phyloP scores from a whole-genome alignment of 2,797 vertebrate genomes.

The Lepidocolaptes lacrymiger region DNA sequence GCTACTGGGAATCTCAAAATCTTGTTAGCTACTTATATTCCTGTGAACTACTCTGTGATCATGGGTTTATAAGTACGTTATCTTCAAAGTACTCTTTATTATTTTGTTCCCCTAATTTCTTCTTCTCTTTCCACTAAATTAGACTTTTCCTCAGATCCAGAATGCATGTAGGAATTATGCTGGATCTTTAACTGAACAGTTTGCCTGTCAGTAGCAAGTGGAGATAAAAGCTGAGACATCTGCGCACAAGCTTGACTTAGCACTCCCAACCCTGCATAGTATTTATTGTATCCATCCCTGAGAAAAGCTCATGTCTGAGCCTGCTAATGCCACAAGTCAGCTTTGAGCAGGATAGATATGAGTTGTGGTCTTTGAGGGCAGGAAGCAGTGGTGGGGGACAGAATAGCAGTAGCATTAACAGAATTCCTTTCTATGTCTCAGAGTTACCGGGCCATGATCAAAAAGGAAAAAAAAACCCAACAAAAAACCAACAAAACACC shows the following conservation, averaged over 20 bases:
- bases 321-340: background rate
- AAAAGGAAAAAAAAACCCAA: background rate
- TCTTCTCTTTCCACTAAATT: background rate
- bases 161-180: background rate
- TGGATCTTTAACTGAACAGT: background rate
- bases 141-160: background rate
- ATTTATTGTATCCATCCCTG: background rate
- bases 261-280: background rate
- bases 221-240: background rate
- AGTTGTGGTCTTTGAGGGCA: background rate
- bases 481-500: too few relatives aligned
- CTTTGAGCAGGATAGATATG: background rate
- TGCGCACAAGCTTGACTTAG: background rate
- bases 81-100: background rate
- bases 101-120: background rate
- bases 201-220: background rate
- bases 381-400: background rate
- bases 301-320: background rate
- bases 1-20: background rate
- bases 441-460: background rate
- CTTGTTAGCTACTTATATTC: background rate
- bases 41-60: background rate
- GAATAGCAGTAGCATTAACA: background rate
- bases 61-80: background rate
- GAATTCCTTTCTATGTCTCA: background rate